A percentile compares a stretch with the other conserved stretches of the same genome.
phyloP scores from a whole-genome alignment of 2,888 invertebrate genomes.

The Rhogogaster chlorosoma region DNA sequence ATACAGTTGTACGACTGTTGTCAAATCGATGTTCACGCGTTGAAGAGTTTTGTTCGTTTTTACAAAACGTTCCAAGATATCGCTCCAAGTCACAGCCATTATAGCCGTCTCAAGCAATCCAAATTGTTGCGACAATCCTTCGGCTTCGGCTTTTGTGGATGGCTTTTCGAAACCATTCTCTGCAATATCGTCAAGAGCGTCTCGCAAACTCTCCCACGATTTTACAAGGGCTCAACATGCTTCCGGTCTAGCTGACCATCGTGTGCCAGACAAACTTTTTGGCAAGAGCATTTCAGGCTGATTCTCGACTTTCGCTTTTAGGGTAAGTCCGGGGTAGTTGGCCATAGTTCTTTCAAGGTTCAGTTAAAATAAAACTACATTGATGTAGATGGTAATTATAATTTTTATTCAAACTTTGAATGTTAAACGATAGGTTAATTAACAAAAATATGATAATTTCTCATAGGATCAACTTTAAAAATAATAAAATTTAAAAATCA shows the following conservation, averaged over 20 bases:
- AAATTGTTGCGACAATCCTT: no score
- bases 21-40: conserved; percentile 54
- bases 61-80: conserved; percentile 56
- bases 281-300: conserved; percentile 49
- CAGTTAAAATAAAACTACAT: not conserved
- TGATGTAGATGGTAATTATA: not conserved
- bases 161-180: conserved; percentile 55
- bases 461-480: not conserved
- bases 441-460: no score
- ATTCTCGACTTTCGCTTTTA: conserved; percentile 49
- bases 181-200: conserved; percentile 53
- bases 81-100: conserved; percentile 56
- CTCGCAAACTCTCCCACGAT: conserved; percentile 54
- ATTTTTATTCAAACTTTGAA: not conserved
- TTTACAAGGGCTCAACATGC: conserved; percentile 52
- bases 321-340: conserved; percentile 26
- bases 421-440: no score
- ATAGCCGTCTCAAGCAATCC: no score
- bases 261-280: conserved; percentile 54
- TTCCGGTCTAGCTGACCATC: conserved; percentile 57
- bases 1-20: conserved; percentile 55
- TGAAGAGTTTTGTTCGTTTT: conserved; percentile 56
- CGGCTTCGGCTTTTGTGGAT: conserved; percentile 56
- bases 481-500: not conserved
- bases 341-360: not conserved